These are phyloP conservation scores for Crambe crambe DNA, from an alignment of 37 sponge, comb jelly and placozoan genomes.

Conservation along the genomic window DNA sequence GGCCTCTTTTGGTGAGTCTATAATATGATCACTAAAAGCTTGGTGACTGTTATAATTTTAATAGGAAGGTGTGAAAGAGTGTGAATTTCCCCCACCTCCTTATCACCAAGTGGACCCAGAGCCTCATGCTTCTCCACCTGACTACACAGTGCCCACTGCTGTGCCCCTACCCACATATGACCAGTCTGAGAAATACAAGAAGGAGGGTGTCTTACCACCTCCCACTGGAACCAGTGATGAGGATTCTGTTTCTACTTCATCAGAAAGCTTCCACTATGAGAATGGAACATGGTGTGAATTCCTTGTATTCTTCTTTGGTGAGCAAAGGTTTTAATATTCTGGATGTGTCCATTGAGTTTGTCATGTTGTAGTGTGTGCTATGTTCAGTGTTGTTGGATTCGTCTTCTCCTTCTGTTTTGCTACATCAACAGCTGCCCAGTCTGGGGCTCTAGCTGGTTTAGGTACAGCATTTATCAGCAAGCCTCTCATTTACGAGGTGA, in stretches of 20 bases:
- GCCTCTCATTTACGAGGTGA: constrained; percentile 63
- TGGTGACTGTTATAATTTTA: background rate
- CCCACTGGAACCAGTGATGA: background rate
- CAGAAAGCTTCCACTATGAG: background rate
- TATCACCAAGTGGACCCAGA: background rate
- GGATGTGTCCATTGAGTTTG: background rate
- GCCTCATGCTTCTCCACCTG: background rate
- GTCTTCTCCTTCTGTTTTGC: constrained; percentile 70
- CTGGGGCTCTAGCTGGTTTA: constrained; percentile 78
- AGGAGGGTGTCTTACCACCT: constrained; percentile 45
- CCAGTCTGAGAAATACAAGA: constrained; percentile 65
- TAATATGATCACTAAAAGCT: background rate
- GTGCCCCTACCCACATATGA: constrained; percentile 62
- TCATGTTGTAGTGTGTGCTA: constrained; percentile 48
- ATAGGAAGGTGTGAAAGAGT: background rate
- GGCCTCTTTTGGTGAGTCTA: background rate
- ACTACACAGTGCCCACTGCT: background rate
- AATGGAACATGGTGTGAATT: constrained; percentile 41
- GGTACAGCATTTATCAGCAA: constrained; percentile 68
- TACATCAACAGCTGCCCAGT: constrained; percentile 65
- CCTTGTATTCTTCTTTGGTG: constrained; percentile 51
- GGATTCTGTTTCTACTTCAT: background rate
- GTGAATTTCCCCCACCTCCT: background rate
- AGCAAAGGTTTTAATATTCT: background rate
- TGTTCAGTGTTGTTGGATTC: constrained; percentile 74